Percentiles rank a stretch among this genome's conserved stretches.
Conservation (phyloP, 2,113 vertebrate genomes). For the Clinocottus analis region DNA sequence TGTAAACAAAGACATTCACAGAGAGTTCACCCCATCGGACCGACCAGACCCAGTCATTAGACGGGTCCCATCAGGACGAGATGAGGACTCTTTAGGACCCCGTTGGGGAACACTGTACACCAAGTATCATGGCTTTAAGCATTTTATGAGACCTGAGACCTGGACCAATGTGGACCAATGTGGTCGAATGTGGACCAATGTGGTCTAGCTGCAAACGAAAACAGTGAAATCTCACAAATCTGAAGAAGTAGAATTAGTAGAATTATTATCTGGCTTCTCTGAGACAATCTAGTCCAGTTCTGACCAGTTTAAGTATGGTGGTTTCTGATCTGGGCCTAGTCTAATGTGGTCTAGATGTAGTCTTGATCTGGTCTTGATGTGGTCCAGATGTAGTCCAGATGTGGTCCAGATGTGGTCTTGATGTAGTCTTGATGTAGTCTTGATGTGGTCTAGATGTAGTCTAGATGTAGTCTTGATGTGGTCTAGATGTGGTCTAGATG, state of each 20-base stretch:
- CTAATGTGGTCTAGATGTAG: too few relatives aligned
- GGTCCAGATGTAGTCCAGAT: too few relatives aligned
- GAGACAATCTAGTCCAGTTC: not conserved
- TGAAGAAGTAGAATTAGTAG: too few relatives aligned
- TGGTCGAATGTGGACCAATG: not conserved
- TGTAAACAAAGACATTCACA: not conserved
- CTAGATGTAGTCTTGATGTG: too few relatives aligned
- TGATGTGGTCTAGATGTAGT: too few relatives aligned
- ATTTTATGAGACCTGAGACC: not conserved
- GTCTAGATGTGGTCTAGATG: too few relatives aligned
- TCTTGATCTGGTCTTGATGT: too few relatives aligned
- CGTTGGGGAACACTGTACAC: not conserved
- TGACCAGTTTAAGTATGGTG: not conserved
- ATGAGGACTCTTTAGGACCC: not conserved
- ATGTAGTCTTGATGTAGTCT: too few relatives aligned
- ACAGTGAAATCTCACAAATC: not conserved
- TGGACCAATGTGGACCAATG: not conserved
- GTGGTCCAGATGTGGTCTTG: too few relatives aligned
- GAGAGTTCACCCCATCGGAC: not conserved
- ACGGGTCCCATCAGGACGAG: too few relatives aligned
- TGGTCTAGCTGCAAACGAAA: not conserved
- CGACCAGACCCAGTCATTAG: not conserved
- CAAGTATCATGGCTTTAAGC: not conserved
- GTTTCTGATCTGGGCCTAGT: not conserved
- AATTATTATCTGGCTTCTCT: not conserved